Base-by-base conservation (phyloP, 2,113 vertebrate genomes). In the Sclerurus mexicanus region DNA sequence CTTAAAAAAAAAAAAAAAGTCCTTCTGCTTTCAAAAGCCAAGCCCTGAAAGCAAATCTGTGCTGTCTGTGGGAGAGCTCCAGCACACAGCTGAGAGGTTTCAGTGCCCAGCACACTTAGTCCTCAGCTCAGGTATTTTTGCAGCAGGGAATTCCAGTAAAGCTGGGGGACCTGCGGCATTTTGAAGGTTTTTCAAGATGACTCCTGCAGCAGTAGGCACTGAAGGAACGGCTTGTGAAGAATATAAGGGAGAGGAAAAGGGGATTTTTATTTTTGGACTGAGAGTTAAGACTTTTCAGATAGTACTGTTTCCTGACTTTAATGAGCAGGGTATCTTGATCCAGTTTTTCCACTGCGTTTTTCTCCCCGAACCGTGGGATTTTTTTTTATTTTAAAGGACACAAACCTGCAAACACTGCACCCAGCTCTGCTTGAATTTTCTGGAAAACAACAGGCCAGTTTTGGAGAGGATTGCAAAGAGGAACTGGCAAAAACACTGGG, bases 261-360 rank as follows among this genome's bases (percentile, higher is more conserved):
- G 1, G 0, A 7, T 25, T 91, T 95, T 96, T 88, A 80, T 94
- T 88, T 93, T 88, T 78, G 63, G 55, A 71, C 46, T 73, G 83
- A 86, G 77, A 95, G 63, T 67, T 93, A 86, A 88, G 92, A 77
- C 72, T 46, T 83, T 93, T 86, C 71, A 76, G 79, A 53, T 40
- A 83, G n/a, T 25, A n/a, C 46, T 27, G 16, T 88, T 90, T 92
- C 67, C 79, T 69, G 85, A 58, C 53, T 94, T 90, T 89, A 87
- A 93, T 53, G 89, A 94, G 46, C 59, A 28, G 16, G 3, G 13
- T 56, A 50, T 69, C 75, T 80, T 73, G 71, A 85, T 85, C 67
- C 55, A 80, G 76, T 91, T 85, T 96, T 93, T 87, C 75, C 69
- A 77, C 42, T 73, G 53, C 74, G 39, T 75, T 94, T 96, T 94